These are phyloP conservation scores for Cepphus grylle DNA, from an alignment of 2,113 vertebrate genomes.

Conservation along the genomic window DNA sequence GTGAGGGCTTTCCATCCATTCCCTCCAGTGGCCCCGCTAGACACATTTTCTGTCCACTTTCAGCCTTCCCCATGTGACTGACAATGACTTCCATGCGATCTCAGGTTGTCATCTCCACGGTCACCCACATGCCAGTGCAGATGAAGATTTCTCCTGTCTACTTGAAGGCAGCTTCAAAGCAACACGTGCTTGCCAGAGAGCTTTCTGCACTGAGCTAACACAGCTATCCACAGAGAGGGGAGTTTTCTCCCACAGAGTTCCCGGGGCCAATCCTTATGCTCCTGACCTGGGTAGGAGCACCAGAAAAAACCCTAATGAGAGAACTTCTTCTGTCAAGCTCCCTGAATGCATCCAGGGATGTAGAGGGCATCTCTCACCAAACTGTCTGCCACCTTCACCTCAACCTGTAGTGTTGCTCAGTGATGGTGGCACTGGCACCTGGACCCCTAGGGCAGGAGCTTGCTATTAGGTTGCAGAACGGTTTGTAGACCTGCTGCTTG, in stretches of 20 bases:
- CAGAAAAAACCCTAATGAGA: background rate
- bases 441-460: background rate
- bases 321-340: background rate
- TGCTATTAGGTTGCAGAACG: background rate
- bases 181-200: background rate
- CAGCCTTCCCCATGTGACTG: fast-evolving
- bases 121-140: background rate
- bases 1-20: background rate
- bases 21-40: background rate
- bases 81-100: fast-evolving
- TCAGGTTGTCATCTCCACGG: background rate
- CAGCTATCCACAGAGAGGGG: background rate
- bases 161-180: background rate
- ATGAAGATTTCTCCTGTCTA: background rate
- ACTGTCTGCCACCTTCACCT: background rate
- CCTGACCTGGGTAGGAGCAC: background rate
- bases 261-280: background rate
- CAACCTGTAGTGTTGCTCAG: too few species aligned
- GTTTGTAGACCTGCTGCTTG: background rate
- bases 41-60: background rate
- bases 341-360: background rate
- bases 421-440: background rate
- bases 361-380: background rate
- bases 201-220: background rate
- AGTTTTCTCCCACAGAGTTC: background rate